Base-by-base conservation (phyloP, 2,797 vertebrate genomes). In the Pangasius macronema region DNA sequence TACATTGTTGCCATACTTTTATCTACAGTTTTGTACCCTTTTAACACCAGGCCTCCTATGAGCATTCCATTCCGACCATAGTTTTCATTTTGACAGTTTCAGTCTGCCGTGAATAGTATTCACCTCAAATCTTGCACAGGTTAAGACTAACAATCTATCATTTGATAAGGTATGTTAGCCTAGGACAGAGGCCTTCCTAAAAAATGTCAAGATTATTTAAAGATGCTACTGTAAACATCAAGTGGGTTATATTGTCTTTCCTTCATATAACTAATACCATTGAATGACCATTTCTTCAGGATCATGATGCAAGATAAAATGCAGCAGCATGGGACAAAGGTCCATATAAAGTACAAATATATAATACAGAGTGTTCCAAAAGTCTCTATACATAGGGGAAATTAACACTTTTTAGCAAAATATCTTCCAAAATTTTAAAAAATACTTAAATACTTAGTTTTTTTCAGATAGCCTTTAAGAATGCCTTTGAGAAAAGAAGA, bases 61-160 rank as follows among this genome's bases (percentile, higher is more conserved):
- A 88, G 89, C 89, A 61, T 87, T 87, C 90, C 94, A 95, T 96
- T 96, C 95, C 93, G 91, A 42, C 89, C 95, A 95, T 95, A 94
- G 88, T 88, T 95, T 87, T 49, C 88, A 89, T 94, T 93, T 91
- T 89, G 91, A 91, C 90, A 89, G 79, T 89, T 83, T 73, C 68
- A 63, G 87, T 86, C 90, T 87, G 90, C 82, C 77, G 22, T 51
- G 76, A 67, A 82, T 59, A 80, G 84, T 68, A 93, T 91, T 87
- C 90, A 90, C 91, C 39, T 86, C 30, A 72, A 72, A 87, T 93
- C 83, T 83, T 85, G 68, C 85, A 81, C 88, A 94, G 94, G 94
- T 94, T 90, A 87, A 92, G 88, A 91, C 94, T 87, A 59, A 73
- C 30, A n/a, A 83, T 75, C n/a, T n/a, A 75, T 75, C 46, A 65